Evolutionary conservation across 2,888 invertebrate species (phyloP), one percentile per base, ranked within the genome.

Genomic region (Corythucha ciliata): DNA sequence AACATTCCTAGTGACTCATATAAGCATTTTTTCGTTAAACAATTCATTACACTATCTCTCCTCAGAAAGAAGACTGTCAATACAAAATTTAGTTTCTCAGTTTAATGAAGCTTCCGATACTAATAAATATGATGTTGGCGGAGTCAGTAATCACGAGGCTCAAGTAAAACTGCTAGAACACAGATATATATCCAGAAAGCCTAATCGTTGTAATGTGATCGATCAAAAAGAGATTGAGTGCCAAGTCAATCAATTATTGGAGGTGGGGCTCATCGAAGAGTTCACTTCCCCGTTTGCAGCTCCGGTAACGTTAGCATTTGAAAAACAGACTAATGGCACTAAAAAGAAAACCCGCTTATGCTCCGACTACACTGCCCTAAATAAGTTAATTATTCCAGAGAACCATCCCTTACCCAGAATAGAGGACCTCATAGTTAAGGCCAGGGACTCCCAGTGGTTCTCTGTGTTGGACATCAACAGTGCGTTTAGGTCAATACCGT

Each of bases 401-500:
- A 8, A 16, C 4, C 57, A 57, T 47, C 55, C 55, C 4, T 57
- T 57, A 36, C 55, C 53, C 16, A 14, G 14, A n/a, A 56, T 57
- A 10, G 53, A 57, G 10, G 55, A 57, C 33, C 14, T 53, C 14
- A 48, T 53, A 29, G 37, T 40, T n/a, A 53, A 52, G 32, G 34
- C 55, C 8, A 29, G 45, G 33, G 25, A 57, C 44, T 56, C 56
- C 33, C 27, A 46, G 44, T 57, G 40, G 21, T 57, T 53, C 26
- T 56, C 57, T 18, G 44, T 21, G 40, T 47, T 57, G n/a, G 57
- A 59, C 39, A 57, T 57, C 12, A 58, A 54, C 26, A 49, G 48
- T 14, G 58, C 54, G 3, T 58, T 58, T 40, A 55, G 57, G 55
- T 53, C 52, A 37, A 55, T 59, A 47, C 55, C 59, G 21, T 12